Base-by-base conservation (phyloP, 1,140 invertebrate species). In the Radopholus similis region DNA sequence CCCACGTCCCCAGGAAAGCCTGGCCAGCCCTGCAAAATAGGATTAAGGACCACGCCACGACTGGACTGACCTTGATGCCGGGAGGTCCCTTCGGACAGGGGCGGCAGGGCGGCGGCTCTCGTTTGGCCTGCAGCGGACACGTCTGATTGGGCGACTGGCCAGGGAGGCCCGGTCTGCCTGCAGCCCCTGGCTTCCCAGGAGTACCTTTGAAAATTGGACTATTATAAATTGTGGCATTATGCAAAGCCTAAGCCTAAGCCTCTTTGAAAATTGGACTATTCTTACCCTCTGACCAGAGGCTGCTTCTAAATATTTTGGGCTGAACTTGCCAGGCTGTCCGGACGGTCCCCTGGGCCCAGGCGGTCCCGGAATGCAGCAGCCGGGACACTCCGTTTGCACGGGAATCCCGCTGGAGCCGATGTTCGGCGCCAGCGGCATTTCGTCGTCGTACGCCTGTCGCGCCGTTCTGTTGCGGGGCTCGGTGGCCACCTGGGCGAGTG, bases 51-150 rank as follows among this genome's bases (percentile, higher is more conserved):
- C 30, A 26, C 9, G 4, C 77, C n/a, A n/a, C n/a, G n/a, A n/a
- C n/a, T n/a, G n/a, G n/a, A n/a, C n/a, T n/a, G n/a, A n/a, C n/a
- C 67, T 81, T 82, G 60, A 82, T 81, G 9, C 80, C 78, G 34
- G 78, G 78, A 21, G 80, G 80, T 8, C 80, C 78, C 42, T 81
- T 81, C 9, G 78, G 78, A 51, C 78, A 81, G 11, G 78, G 80
- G 11, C 78, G 59, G 58, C 78, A 81, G 21, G 78, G 78, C 47
- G 78, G 78, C 28, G 78, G 78, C 44, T 81, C 80, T 37, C 78
- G 58, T 28, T 62, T 66, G 34, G 60, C 63, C 18, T 73, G 64
- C 37, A 73, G 72, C 4, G 80, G 80, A 55, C 78, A 81, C 6
- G 78, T 81, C 55, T 81, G 78, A 63, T 81, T 81, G 11, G 78